Evolutionary conservation across 2,113 vertebrate species (phyloP), one percentile per base, ranked within the genome.

Genomic region (Vombatus ursinus): DNA sequence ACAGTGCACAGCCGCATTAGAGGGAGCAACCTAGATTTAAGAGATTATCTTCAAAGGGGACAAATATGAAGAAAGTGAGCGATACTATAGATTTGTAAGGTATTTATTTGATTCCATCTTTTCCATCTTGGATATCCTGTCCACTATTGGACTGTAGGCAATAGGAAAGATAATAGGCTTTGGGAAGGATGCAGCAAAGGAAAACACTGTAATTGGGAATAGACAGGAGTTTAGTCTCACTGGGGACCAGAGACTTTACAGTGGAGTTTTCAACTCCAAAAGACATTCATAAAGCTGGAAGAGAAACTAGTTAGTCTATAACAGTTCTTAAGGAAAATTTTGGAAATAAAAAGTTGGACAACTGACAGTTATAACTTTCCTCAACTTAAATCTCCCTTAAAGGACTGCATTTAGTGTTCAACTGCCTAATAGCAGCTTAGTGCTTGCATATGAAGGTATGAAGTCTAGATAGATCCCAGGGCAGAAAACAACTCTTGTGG

Each of bases 21-120:
- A 52, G 91, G 96, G 91, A 96, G 93, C 91, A 96, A 94, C 92
- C 94, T 1, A 90, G 97, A 96, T 98, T 97, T 96, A 89, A 24
- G 44, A 94, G 93, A 97, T 95, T 96, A 92, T 94, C 95, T 96
- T 91, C 95, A 93, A 96, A 95, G 92, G 52, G 89, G n/a, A 93
- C 94, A 52, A 53, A 77, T 68, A 92, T 90, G 89, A 96, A 92
- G 93, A 23, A 50, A 68, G 26, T 48, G 28, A 90, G 24, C 26
- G 90, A 90, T 9, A 24, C 28, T 50, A 31, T 1, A 90, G 49
- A 44, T 95, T 90, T 89, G 16, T 37, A 77, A 96, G 19, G 31
- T 48, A 93, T 95, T 95, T 89, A 54, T 57, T 93, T 91, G 92
- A 95, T 89, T 77, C 61, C 9, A 0, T n/a, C n/a, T n/a, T n/a